Evolutionary conservation across 1,140 invertebrate species (phyloP), one percentile per base, ranked within the genome.

Genomic region (Zaprionus ghesquierei): DNA sequence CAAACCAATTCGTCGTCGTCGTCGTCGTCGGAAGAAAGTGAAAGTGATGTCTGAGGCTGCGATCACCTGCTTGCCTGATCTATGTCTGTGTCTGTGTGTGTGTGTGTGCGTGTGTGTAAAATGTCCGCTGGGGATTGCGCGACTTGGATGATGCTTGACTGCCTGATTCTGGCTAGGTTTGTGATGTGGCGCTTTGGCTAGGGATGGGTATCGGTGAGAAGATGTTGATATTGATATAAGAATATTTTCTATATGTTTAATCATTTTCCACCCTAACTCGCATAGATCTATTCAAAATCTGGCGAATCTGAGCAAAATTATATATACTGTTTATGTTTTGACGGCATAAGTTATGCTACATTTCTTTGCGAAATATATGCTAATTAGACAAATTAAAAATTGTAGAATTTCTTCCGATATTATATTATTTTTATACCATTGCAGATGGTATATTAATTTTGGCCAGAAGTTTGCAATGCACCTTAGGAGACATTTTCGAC

Each of bases 31-130:
- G 31, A 22, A 33, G 79, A 87, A 87, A 87, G 82, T 87, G 82
- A 87, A 87, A 87, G 82, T 82, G 73, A 82, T 74, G 65, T 71
- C 79, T 55, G 25, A n/a, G 27, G 35, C 23, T 31, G 61, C 22
- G 69, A 80, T 73, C 79, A 75, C 74, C 81, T 75, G 82, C 85
- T 77, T 73, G 75, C 77, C 68, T 78, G 73, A 15, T 38, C 51
- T 68, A 74, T 50, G 58, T 75, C 3, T 13, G 13, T n/a, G n/a
- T n/a, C n/a, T n/a, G n/a, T 33, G 31, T 0, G 2, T 27, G 27
- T 27, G 5, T 29, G 27, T 29, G 8, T 9, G 2, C 59, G 38
- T 63, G 66, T 60, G 68, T 78, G 73, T 75, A 60, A 86, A 78
- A 78, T 81, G 77, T 75, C 58, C 80, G 71, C 56, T 75, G 78